Evolutionary conservation across 1,140 invertebrate genomes (phyloP).

Genomic region (Conopomorpha cramerella): DNA sequence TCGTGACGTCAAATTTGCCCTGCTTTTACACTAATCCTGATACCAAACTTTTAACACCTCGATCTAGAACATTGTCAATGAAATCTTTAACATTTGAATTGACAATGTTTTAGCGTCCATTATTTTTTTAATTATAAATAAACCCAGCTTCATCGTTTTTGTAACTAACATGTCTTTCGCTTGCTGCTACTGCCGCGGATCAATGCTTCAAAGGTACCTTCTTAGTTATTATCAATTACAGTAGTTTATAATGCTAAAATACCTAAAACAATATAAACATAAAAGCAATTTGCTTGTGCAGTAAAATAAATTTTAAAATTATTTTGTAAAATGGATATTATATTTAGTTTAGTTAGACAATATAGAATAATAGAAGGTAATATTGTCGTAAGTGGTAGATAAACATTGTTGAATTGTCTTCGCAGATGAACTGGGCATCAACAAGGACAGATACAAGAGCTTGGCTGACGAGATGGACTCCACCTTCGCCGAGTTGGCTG

Average conservation of each 20-base stretch:
- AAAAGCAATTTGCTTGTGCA: conserved; percentile 27
- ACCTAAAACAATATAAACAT: conserved; percentile 12
- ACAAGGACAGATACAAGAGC: conserved; percentile 99
- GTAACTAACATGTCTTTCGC: conserved; percentile 51
- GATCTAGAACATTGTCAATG: too few relatives aligned
- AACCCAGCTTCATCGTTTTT: conserved; percentile 40
- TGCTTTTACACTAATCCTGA: too few relatives aligned
- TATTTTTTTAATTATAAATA: too few relatives aligned
- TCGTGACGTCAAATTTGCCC: too few relatives aligned
- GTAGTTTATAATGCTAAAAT: too few relatives aligned
- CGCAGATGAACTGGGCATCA: conserved; percentile 95
- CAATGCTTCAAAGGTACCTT: conserved; percentile 49
- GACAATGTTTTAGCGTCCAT: neutral
- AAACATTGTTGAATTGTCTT: neutral
- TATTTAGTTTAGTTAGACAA: too few relatives aligned
- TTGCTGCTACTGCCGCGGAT: conserved; percentile 48
- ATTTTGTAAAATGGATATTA: too few relatives aligned
- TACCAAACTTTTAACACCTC: too few relatives aligned
- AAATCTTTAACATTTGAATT: neutral
- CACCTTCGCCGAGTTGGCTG: conserved; percentile 94
- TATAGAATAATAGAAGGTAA: too few relatives aligned
- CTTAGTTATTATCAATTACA: conserved; percentile 20
- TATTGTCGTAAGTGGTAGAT: too few relatives aligned
- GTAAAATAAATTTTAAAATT: too few relatives aligned
- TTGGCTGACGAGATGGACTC: conserved; percentile 95